Evolutionary conservation across 1,140 invertebrate genomes (phyloP).

Genomic region (Ceratina australensis): DNA sequence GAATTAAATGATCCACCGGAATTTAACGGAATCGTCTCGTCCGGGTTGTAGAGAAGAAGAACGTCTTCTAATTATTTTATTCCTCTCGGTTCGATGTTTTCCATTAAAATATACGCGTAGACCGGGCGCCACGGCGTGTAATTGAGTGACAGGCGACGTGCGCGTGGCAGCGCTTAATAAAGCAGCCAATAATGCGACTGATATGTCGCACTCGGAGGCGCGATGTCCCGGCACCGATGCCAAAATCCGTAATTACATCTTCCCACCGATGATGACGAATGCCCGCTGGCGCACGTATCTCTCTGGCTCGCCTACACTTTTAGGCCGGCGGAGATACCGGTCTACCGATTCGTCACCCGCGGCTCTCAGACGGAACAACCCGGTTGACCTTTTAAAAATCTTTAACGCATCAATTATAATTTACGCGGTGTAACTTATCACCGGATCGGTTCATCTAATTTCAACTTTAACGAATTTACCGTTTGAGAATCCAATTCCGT

Average conservation of each 20-base stretch:
- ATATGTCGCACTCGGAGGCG: conserved; percentile 41
- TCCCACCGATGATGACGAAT: conserved; percentile 48
- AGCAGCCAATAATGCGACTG: conserved; percentile 52
- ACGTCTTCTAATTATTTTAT: conserved; percentile 10
- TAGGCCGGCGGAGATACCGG: conserved; percentile 8
- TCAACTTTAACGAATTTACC: not conserved
- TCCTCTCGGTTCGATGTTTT: conserved; percentile 18
- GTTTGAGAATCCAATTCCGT: not conserved
- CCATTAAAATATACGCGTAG: not conserved
- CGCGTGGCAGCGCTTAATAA: conserved; percentile 46
- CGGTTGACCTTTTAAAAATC: no score
- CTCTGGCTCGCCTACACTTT: conserved; percentile 7
- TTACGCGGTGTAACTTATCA: no score
- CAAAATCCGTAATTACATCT: conserved; percentile 52
- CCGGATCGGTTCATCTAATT: not conserved
- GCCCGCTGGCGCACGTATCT: not conserved
- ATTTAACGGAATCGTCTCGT: no score
- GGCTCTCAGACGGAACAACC: conserved; percentile 21
- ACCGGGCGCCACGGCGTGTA: conserved; percentile 3
- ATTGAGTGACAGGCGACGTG: conserved; percentile 44
- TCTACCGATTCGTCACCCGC: conserved; percentile 7
- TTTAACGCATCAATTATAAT: no score
- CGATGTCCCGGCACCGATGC: conserved; percentile 30
- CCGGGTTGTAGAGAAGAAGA: not conserved
- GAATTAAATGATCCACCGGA: no score